A percentile compares a stretch with the other conserved stretches of the same genome.
phyloP scores from a whole-genome alignment of 2,797 vertebrate genomes.

The Coregonus sp. region DNA sequence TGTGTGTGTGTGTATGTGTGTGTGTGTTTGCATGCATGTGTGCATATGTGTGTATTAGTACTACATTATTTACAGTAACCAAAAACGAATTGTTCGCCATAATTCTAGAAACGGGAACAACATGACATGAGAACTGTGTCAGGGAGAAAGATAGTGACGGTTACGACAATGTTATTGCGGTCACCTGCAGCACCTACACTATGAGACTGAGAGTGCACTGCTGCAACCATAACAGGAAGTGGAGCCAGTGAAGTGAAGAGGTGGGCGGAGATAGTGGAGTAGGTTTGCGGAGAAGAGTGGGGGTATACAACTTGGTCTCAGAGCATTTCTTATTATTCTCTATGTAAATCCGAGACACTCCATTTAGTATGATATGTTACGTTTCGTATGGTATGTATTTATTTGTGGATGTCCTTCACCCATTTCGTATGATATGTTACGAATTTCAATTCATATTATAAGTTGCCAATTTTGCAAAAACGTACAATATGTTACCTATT shows the following conservation, averaged over 20 bases:
- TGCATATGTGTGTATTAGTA: not conserved
- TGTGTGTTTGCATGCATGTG: no score
- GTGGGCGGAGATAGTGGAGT: not conserved
- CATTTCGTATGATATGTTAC: no score
- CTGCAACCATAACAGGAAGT: constrained; percentile 70
- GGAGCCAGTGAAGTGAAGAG: constrained; percentile 16
- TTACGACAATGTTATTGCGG: constrained; percentile 56
- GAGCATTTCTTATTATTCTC: no score
- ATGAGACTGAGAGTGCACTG: constrained; percentile 51
- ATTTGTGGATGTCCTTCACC: no score
- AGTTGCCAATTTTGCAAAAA: no score
- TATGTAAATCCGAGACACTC: no score
- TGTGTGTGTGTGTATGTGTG: not conserved
- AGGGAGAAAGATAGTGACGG: constrained; percentile 50
- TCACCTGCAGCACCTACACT: constrained; percentile 53
- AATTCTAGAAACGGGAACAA: constrained; percentile 43
- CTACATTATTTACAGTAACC: not conserved
- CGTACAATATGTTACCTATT: no score
- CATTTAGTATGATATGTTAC: no score
- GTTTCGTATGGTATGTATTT: no score
- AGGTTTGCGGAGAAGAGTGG: no score
- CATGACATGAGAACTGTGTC: constrained; percentile 44
- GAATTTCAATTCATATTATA: no score
- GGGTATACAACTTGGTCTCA: not conserved
- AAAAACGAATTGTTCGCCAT: not conserved